Conservation (phyloP, 2,888 invertebrate species). For the Carterocephalus palaemon region DNA sequence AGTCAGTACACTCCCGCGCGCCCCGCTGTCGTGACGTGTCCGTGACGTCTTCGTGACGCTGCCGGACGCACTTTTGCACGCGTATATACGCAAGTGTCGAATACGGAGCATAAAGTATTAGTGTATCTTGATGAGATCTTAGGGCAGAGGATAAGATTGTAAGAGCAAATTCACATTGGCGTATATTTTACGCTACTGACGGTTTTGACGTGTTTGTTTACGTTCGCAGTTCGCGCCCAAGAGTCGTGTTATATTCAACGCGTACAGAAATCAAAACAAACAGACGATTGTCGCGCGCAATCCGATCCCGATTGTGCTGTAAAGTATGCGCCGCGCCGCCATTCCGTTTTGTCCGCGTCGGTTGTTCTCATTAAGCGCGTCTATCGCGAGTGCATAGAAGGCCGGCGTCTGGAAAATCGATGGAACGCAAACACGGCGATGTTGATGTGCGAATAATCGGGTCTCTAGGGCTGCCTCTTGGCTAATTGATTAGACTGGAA, state of each 20-base stretch:
- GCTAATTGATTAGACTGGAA: no score
- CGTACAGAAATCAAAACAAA: no score
- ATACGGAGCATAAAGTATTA: no score
- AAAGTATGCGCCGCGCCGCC: not conserved
- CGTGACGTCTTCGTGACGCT: slow-evolving; percentile 28
- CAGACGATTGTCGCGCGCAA: no score
- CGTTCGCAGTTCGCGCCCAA: no score
- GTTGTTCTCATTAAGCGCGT: slow-evolving; percentile 16
- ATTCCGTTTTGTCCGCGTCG: slow-evolving; percentile 4
- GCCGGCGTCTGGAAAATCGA: slow-evolving; percentile 57
- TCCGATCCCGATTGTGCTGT: not conserved
- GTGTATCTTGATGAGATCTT: no score
- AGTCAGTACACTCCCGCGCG: slow-evolving; percentile 73
- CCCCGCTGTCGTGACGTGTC: slow-evolving; percentile 57
- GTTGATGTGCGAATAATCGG: slow-evolving; percentile 74
- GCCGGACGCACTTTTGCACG: slow-evolving; percentile 30
- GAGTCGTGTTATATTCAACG: no score
- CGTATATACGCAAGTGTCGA: slow-evolving; percentile 47
- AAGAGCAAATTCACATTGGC: no score
- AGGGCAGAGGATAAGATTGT: no score
- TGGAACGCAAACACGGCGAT: slow-evolving; percentile 72
- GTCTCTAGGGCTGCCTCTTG: slow-evolving; percentile 38
- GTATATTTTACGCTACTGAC: no score
- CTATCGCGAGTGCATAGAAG: slow-evolving; percentile 25
- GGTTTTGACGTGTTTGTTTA: no score